Evolutionary conservation across 2,888 invertebrate species (phyloP), one percentile per base, ranked within the genome.

Genomic region (Achlya flavicornis): DNA sequence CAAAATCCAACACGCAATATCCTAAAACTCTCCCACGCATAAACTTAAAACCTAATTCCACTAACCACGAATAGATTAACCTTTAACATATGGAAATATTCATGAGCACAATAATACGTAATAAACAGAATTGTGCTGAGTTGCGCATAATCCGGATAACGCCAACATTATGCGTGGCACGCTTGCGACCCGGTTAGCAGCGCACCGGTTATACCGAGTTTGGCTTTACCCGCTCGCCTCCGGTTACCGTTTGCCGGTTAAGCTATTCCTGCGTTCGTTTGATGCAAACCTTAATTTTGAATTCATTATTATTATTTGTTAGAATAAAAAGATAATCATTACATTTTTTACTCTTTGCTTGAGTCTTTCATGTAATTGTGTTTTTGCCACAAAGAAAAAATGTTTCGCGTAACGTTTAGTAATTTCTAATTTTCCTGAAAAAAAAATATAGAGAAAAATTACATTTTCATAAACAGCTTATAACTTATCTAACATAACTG

Each of bases 111-210:
- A 77, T 79, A 78, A 79, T 73, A 76, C 73, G 78, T 73, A 75
- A 77, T 75, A 77, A 77, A 79, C 77, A 75, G 73, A 75, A 75
- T 74, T 59, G 16, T 14, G 59, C 41, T 38, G 41, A 48, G 48
- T 63, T 53, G 53, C 53, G 67, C 61, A 64, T 80, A 78, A 79
- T 74, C 79, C 74, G 68, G 64, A 66, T 71, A 71, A 74, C 66
- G 70, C 69, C 79, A 76, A 79, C 79, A 76, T 70, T 80, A 83
- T 81, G 80, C 83, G 72, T 71, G 73, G 73, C 80, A 78, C 78
- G 80, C 68, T 66, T 66, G 65, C 69, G 70, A 66, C 69, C 72
- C 73, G 76, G 78, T 69, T 72, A 68, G 66, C 69, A 72, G 66
- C 66, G 68, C 66, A 65, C 66, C 67, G 68, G 68, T 69, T 64